Conservation (phyloP, 2,797 vertebrate genomes). For the Poliocrania exsul region DNA sequence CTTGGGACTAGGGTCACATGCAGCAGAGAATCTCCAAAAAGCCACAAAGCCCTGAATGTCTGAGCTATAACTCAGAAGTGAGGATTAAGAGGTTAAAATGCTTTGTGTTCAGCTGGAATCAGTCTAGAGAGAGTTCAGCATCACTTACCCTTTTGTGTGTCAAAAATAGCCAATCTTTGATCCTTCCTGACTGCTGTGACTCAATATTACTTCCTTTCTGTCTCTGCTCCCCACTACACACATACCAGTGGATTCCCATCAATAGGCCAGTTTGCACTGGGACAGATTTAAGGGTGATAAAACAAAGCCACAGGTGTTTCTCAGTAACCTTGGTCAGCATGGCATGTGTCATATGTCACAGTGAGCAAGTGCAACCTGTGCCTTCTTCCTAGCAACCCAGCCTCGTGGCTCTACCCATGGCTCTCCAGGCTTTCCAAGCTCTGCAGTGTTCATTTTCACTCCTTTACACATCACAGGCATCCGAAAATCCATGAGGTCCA, state of each 20-base stretch:
- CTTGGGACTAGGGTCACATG: neutral
- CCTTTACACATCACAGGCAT: neutral
- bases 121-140: conserved; percentile 6
- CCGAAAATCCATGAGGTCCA: neutral
- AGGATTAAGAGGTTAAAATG: conserved; percentile 28
- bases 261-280: neutral
- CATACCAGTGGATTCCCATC: neutral
- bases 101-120: neutral
- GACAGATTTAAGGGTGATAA: neutral
- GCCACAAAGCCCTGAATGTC: neutral
- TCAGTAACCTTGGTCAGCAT: neutral
- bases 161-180: neutral
- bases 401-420: neutral
- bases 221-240: neutral
- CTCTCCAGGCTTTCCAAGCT: neutral
- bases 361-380: neutral
- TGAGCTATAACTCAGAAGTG: neutral
- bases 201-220: neutral
- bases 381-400: neutral
- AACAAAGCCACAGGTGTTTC: neutral
- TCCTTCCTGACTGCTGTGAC: neutral
- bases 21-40: neutral
- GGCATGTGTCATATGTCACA: fast-evolving
- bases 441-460: neutral
- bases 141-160: conserved; percentile 2